Base-by-base conservation (phyloP, 1,140 invertebrate genomes). In the Drosophila auraria region DNA sequence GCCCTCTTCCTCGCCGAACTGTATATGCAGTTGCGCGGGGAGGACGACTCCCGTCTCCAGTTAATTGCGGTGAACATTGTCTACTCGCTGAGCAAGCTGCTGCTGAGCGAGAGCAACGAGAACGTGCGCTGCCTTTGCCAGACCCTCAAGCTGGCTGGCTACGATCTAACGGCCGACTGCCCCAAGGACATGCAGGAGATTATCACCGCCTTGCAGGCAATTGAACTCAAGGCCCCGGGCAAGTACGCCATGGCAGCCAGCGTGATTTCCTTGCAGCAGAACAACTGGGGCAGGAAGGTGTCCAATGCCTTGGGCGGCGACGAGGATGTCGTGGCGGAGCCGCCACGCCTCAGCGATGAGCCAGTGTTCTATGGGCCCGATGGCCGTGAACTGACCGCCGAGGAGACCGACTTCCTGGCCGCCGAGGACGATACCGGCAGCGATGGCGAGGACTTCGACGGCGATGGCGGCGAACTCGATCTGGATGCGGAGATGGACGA, bases 111-210 rank as follows among this genome's bases (percentile, higher is more conserved):
- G 54, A 84, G 53, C 54, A 66, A 90, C 50, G 94, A 94, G 30
- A 94, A 94, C 91, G 86, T 94, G 2, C 94, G 94, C 71, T 94
- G 93, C 82, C 93, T 94, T 60, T 94, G 94, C 79, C 94, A 94
- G 91, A 93, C 94, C 36, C 74, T 95, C 9, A 95, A 95, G 78
- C 58, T 93, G 61, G 92, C 91, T 30, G 92, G 92, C 12, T 93
- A 93, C 56, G 92, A 93, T 65, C 64, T 93, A 6, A 89, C 83
- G 17, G 77, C 82, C 20, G 92, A 93, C 60, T 93, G 81, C 61
- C 83, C 83, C 27, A 62, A 71, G 27, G 92, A 93, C 56, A 91
- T 93, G 68, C 71, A 72, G 17, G 64, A 80, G 25, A 90, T 93
- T 20, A 91, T 93, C 45, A 45, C 72, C 8, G 69, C 63, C 17